These are phyloP conservation scores for Cyclophora punctaria DNA, from an alignment of 2,888 invertebrate genomes.

Conservation along the genomic window DNA sequence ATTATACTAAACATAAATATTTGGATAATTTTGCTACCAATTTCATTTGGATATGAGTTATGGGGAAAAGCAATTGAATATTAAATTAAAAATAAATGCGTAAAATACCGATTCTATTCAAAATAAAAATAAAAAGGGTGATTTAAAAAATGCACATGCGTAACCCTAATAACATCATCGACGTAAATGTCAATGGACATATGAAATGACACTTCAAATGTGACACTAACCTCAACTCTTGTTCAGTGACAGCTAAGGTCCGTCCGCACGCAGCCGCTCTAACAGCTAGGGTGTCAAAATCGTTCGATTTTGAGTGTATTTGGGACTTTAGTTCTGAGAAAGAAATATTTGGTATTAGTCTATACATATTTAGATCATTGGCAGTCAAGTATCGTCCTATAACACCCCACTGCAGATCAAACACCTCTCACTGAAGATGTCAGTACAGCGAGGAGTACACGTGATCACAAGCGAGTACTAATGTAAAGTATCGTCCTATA, in stretches of 20 bases:
- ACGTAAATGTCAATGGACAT: slow-evolving; percentile 1
- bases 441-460: too few species aligned
- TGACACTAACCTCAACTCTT: slow-evolving; percentile 55
- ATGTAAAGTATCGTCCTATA: too few species aligned
- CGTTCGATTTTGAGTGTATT: slow-evolving; percentile 45
- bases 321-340: slow-evolving; percentile 55
- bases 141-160: background rate
- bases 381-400: too few species aligned
- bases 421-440: too few species aligned
- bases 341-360: background rate
- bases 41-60: slow-evolving; percentile 28
- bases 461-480: too few species aligned
- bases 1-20: slow-evolving; percentile 14
- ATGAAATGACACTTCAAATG: background rate
- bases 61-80: slow-evolving; percentile 3
- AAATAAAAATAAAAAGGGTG: too few species aligned
- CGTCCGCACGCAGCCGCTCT: slow-evolving; percentile 58
- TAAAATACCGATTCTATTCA: too few species aligned
- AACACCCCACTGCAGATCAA: too few species aligned
- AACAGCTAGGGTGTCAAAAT: slow-evolving; percentile 45
- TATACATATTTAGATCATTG: too few species aligned
- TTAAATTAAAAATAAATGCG: too few species aligned
- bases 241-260: slow-evolving; percentile 61
- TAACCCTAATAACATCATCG: slow-evolving; percentile 3
- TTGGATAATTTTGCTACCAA: slow-evolving; percentile 62